phyloP scores from a whole-genome alignment of 35 echinoderm and acorn worm genomes.

The Strongylocentrotus purpuratus region DNA sequence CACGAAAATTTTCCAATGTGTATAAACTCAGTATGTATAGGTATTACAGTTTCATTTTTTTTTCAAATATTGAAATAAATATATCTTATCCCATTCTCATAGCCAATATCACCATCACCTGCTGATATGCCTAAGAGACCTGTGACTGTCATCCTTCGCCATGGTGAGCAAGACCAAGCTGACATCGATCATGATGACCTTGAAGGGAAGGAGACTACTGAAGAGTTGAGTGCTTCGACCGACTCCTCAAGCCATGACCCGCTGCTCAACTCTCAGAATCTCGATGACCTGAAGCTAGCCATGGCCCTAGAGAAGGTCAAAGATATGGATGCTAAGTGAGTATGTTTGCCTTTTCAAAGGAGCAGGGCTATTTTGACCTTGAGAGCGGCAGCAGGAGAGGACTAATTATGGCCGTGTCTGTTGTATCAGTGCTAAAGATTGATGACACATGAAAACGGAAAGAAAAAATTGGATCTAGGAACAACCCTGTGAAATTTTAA shows the following conservation, averaged over 20 bases:
- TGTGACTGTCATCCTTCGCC: slow-evolving; percentile 2
- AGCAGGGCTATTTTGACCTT: no score
- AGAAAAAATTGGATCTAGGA: no score
- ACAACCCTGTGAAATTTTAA: neutral
- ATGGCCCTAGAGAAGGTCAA: slow-evolving; percentile 90
- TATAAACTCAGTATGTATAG: no score
- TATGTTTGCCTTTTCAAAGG: neutral
- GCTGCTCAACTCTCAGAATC: slow-evolving; percentile 78
- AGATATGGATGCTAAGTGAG: slow-evolving; percentile 89
- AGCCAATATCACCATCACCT: neutral
- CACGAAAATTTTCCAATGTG: no score
- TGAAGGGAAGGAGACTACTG: neutral
- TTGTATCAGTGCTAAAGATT: no score
- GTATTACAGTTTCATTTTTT: no score
- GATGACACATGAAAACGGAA: no score
- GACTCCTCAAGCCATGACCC: slow-evolving; percentile 2
- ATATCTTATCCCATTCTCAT: neutral
- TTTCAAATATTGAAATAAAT: neutral
- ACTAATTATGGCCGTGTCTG: no score
- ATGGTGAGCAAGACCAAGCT: neutral
- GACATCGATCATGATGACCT: neutral
- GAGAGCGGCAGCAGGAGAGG: no score
- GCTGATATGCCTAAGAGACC: slow-evolving; percentile 26
- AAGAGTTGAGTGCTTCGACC: neutral
- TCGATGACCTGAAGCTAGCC: slow-evolving; percentile 76